Percentiles rank a stretch among this genome's conserved stretches.
phyloP scores from a whole-genome alignment of 2,797 vertebrate species.

The Schizothorax lantsangensis region DNA sequence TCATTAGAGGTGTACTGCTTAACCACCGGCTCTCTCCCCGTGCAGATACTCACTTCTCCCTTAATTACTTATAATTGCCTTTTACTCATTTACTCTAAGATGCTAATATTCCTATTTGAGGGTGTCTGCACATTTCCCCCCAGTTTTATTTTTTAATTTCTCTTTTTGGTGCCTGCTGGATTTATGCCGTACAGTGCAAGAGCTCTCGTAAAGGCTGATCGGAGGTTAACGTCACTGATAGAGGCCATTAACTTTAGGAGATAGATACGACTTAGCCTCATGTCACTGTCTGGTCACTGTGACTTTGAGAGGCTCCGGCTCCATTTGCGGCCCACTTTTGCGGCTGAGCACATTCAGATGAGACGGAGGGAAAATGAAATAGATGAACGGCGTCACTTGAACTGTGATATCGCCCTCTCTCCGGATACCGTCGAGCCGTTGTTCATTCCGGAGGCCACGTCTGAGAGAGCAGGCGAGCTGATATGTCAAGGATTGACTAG shows the following conservation, averaged over 20 bases:
- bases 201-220: constrained; percentile 50
- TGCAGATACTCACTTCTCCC: constrained; percentile 28
- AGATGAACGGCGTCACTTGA: constrained; percentile 26
- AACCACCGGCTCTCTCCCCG: constrained; percentile 37
- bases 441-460: constrained; percentile 26
- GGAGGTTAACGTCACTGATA: constrained; percentile 52
- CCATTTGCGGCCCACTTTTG: constrained; percentile 51
- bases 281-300: constrained; percentile 40
- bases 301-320: constrained; percentile 38
- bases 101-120: constrained; percentile 43
- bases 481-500: constrained; percentile 37
- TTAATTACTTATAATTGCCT: constrained; percentile 47
- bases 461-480: constrained; percentile 27
- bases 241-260: constrained; percentile 58
- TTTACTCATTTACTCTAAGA: constrained; percentile 49
- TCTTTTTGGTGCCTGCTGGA: constrained; percentile 21
- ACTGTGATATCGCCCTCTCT: constrained; percentile 24
- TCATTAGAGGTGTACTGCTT: constrained; percentile 54
- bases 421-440: not conserved
- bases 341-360: constrained; percentile 46
- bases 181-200: constrained; percentile 35
- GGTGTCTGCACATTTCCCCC: not conserved
- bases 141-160: not conserved
- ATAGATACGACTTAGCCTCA: constrained; percentile 49
- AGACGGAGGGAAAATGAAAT: constrained; percentile 31